These are phyloP conservation scores for Epinephelus coioides DNA, from an alignment of 2,797 vertebrate species.

Conservation along the genomic window DNA sequence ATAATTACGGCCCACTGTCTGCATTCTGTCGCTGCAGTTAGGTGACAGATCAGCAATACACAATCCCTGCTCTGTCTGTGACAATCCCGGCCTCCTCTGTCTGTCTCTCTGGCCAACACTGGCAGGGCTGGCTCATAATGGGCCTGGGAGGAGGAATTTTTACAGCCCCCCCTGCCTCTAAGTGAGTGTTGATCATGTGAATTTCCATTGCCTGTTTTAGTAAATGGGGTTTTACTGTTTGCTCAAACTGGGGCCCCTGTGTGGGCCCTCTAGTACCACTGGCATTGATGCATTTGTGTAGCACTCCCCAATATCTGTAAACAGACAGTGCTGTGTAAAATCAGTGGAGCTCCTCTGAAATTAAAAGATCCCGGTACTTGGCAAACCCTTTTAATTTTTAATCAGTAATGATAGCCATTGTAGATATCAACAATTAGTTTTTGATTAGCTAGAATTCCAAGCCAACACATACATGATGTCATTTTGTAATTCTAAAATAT, in stretches of 20 bases:
- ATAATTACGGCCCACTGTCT: constrained; percentile 76
- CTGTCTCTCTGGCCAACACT: constrained; percentile 62
- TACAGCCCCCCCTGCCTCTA: constrained; percentile 54
- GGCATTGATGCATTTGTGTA: not conserved
- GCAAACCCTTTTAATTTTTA: too few species aligned
- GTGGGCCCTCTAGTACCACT: constrained; percentile 1
- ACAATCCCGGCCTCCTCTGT: constrained; percentile 73
- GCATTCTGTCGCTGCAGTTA: constrained; percentile 77
- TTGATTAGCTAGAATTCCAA: too few species aligned
- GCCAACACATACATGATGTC: too few species aligned
- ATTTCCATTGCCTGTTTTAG: constrained; percentile 49
- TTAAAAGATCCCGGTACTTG: too few species aligned
- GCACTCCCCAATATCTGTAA: not conserved
- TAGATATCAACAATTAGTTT: too few species aligned
- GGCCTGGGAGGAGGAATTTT: constrained; percentile 77
- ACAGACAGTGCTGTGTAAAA: not conserved
- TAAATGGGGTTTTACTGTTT: constrained; percentile 49
- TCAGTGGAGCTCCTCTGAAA: not conserved
- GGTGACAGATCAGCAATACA: constrained; percentile 83
- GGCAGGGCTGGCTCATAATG: constrained; percentile 71
- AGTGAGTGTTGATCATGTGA: constrained; percentile 72
- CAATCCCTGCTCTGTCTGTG: constrained; percentile 82
- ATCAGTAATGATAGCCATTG: too few species aligned
- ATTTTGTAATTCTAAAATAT: too few species aligned
- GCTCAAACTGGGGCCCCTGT: constrained; percentile 18